Base-by-base conservation (phyloP, 2,888 invertebrate species). In the Xiphydria camelus region DNA sequence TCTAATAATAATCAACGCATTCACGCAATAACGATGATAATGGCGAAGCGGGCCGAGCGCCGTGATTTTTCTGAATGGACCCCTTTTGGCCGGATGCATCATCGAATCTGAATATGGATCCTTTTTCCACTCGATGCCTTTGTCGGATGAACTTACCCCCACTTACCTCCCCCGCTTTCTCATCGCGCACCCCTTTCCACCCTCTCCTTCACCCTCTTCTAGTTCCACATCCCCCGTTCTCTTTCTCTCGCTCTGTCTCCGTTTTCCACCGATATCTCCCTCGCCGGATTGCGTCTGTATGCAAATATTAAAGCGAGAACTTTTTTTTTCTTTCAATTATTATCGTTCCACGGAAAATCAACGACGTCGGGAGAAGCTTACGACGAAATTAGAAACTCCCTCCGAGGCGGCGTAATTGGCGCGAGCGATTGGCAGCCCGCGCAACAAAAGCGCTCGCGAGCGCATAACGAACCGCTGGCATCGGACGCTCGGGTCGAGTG, bases 81-180 rank as follows among this genome's bases (percentile, higher is more conserved):
- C 33, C 10, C 29, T 42, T 45, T 35, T 23, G 23, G n/a, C 59
- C 59, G 62, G 62, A 68, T 68, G 64, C 68, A 67, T 64, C 62
- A 64, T 68, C 66, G 62, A 66, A 65, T 64, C 61, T 69, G 70
- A 68, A 70, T 68, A 69, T 69, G 69, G 61, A 66, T 64, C 64
- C 57, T 59, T 62, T 62, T 57, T 57, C 53, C 51, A 51, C 44
- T 49, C 32, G 32, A 26, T 34, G 37, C 38, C 45, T 46, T 32
- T 20, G 33, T 41, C 37, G 17, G 15, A 18, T 15, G 34, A 10
- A 23, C n/a, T 29, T 33, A 26, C 32, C 33, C 22, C 43, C 32
- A 17, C 17, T 31, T 22, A 14, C 18, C 33, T 32, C 22, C 37
- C 15, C 22, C 26, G 18, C 26, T 41, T 41, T 21, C 2, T 18